phyloP scores from a whole-genome alignment of 2,888 invertebrate species.

The Allygus modestus region DNA sequence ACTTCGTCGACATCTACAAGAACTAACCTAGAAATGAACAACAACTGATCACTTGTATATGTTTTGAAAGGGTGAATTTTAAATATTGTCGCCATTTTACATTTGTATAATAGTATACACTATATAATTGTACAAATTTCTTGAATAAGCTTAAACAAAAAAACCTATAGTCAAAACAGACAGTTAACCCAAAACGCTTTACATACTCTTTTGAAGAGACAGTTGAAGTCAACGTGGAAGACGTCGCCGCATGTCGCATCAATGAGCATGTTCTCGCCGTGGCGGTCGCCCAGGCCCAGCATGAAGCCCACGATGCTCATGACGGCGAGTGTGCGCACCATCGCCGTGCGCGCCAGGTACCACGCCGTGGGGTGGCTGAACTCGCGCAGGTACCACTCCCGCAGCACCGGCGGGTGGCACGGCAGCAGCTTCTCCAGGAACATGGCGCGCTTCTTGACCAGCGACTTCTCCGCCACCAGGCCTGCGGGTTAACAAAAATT shows the following conservation, averaged over 20 bases:
- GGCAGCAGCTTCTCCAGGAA: constrained; percentile 83
- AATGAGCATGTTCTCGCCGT: constrained; percentile 96
- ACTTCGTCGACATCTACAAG: too few relatives aligned
- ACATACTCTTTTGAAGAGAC: constrained; percentile 93
- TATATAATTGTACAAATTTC: too few relatives aligned
- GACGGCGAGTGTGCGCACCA: constrained; percentile 95
- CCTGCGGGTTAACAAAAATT: too few relatives aligned
- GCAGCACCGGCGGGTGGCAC: constrained; percentile 89
- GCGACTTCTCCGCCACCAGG: too few relatives aligned
- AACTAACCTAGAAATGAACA: too few relatives aligned
- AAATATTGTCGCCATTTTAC: too few relatives aligned
- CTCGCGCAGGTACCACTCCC: constrained; percentile 93
- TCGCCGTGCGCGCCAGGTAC: constrained; percentile 94
- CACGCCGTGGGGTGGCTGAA: constrained; percentile 95
- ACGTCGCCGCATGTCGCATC: constrained; percentile 95
- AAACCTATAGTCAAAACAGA: too few relatives aligned
- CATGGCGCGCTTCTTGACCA: constrained; percentile 82
- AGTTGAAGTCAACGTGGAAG: constrained; percentile 99
- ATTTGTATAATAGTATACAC: too few relatives aligned
- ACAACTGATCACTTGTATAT: too few relatives aligned
- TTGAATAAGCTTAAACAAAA: too few relatives aligned
- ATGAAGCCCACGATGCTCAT: constrained; percentile 99
- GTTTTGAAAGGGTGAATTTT: too few relatives aligned
- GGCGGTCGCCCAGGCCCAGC: constrained; percentile 96
- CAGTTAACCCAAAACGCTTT: too few relatives aligned